Evolutionary conservation across 2,113 vertebrate species (phyloP), one percentile per base, ranked within the genome.

Genomic region (Oncorhynchus kisutch): DNA sequence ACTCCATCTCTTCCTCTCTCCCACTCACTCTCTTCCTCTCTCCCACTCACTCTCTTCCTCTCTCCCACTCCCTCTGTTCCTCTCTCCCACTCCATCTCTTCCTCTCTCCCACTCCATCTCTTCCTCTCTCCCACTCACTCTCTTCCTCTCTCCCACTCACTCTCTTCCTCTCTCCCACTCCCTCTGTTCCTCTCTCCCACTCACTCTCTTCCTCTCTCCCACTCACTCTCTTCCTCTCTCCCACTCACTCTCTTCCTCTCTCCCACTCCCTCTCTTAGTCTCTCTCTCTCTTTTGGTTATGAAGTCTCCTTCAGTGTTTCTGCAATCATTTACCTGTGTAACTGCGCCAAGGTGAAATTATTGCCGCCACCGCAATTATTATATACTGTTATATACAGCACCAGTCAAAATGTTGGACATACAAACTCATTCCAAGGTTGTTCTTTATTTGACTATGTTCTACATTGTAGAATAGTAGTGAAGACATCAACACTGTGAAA

Each of bases 91-190:
- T n/a, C 20, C 4, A 0, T 20, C 34, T 2, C 16, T 20, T 18
- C 34, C n/a, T 70, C 39, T 78, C 80, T 85, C 29, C 72, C 51
- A 72, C 49, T 54, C 72, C 7, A 0, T 27, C 67, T 82, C 71
- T 73, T 68, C 78, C 78, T 45, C 72, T 84, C 83, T 73, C 27
- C 78, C 75, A 54, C 66, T 66, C 73, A 20, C 1, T 31, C 54
- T 57, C 71, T 59, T 54, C 24, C 14, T 60, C 71, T 60, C 16
- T 45, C 25, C 57, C 25, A 11, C 49, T 48, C 13, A 12, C 9
- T 71, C 49, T 71, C 49, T 71, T 16, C 31, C 25, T 29, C 24
- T 72, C 70, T 45, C 9, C 29, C 29, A 4, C 29, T 31, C 29
- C 16, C 4, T 71, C 48, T 22, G 12, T 54, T 20, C 54, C 70